Percentiles rank a stretch among this genome's conserved stretches.
These are phyloP conservation scores for Cygnus buccinator DNA, from an alignment of 2,113 vertebrate genomes.

Conservation along the genomic window DNA sequence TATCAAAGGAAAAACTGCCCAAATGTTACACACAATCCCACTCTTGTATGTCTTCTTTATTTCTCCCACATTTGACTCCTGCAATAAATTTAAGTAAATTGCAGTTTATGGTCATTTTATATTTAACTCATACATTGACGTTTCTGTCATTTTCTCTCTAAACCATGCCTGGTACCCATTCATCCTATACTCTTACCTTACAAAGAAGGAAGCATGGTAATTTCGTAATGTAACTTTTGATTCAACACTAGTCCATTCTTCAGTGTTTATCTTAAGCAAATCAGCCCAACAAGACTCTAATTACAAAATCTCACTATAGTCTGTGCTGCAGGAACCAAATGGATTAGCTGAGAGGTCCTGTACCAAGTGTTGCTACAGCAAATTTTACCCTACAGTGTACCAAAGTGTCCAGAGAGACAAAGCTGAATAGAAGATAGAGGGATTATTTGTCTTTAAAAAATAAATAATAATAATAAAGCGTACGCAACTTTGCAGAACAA, in stretches of 20 bases:
- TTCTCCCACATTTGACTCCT: not conserved
- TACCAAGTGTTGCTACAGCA: not conserved
- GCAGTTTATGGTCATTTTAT: not conserved
- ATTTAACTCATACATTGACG: not conserved
- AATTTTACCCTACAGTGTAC: not conserved
- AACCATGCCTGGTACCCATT: not conserved
- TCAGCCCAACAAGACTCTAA: not conserved
- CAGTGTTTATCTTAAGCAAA: not conserved
- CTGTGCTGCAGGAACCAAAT: not conserved
- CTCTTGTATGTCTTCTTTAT: not conserved
- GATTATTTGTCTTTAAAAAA: not conserved
- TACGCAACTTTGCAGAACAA: not conserved
- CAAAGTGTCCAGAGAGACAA: not conserved
- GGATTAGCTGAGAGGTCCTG: not conserved
- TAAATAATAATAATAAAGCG: not conserved
- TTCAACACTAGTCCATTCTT: not conserved
- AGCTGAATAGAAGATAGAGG: not conserved
- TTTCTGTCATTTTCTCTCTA: not conserved
- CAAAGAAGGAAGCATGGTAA: not conserved
- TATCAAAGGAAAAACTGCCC: not conserved
- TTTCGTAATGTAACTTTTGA: slow-evolving; percentile 1
- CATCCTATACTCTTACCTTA: not conserved
- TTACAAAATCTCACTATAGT: not conserved
- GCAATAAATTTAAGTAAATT: not conserved
- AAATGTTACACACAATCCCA: not conserved